phyloP scores from a whole-genome alignment of 2,113 vertebrate genomes.

The Sapayoa aenigma region DNA sequence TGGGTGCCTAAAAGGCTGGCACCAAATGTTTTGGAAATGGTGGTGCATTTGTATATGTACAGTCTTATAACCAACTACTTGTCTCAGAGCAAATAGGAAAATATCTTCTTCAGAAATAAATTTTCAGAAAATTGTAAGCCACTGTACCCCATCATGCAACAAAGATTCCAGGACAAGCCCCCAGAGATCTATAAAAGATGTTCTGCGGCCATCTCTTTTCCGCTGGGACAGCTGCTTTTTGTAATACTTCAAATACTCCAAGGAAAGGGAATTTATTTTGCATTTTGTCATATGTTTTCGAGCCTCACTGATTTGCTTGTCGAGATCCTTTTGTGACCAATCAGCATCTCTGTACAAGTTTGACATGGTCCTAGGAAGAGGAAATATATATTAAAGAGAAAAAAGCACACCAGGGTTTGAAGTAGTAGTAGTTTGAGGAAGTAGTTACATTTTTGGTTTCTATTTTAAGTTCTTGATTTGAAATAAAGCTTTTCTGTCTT shows the following conservation, averaged over 20 bases:
- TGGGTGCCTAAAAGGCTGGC: not conserved
- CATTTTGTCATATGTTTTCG: slow-evolving; percentile 65
- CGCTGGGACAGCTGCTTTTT: slow-evolving; percentile 62
- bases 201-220: slow-evolving; percentile 64
- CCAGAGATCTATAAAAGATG: slow-evolving; percentile 76
- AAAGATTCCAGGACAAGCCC: slow-evolving; percentile 76
- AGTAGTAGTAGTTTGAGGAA: not conserved
- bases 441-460: not conserved
- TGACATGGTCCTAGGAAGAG: slow-evolving; percentile 71
- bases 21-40: not conserved
- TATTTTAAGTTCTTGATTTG: not conserved
- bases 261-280: slow-evolving; percentile 51
- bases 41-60: not conserved
- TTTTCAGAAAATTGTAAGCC: not conserved
- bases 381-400: not conserved
- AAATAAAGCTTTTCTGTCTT: not conserved
- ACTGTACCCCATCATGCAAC: slow-evolving; percentile 74
- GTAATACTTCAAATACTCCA: slow-evolving; percentile 70
- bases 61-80: not conserved
- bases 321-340: slow-evolving; percentile 77
- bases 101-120: not conserved
- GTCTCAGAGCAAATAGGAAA: not conserved
- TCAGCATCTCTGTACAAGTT: slow-evolving; percentile 73
- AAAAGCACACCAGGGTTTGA: not conserved
- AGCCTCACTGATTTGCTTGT: slow-evolving; percentile 51